Evolutionary conservation across 2,888 invertebrate species (phyloP), one percentile per base, ranked within the genome.

Genomic region (Cosmia trapezina): DNA sequence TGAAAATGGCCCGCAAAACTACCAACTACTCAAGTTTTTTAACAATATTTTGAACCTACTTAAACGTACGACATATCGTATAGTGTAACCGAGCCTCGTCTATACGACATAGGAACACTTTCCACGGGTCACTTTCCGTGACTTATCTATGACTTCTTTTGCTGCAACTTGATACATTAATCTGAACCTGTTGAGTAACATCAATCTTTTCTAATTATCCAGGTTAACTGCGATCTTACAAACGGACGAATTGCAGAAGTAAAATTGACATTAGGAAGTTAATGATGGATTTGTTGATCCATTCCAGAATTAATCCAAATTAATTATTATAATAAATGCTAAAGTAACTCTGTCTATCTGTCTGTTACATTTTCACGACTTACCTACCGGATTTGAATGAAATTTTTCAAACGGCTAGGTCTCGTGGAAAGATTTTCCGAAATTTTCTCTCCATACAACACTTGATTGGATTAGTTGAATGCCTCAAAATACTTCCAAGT

Each of bases 91-190:
- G 33, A 49, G 47, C 11, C 22, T 47, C 56, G 5, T 28, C n/a
- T 19, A 45, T 14, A 67, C 67, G 56, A 79, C 19, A 68, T 47
- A 51, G 74, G 78, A 74, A 78, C 64, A 79, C 74, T 79, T 77
- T 73, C 80, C 74, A 56, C 53, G 19, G 43, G 43, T 45, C n/a
- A 74, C 49, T 69, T 43, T 33, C 19, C 33, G 67, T 61, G 45
- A 68, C 54, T 68, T 77, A 59, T 70, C 68, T 63, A 60, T 49
- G 47, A 64, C 72, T 80, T 80, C 68, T 80, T 72, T 54, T 43
- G 56, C 51, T 54, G 17, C 54, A 11, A 54, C 70, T 8, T 49
- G 62, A 57, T 72, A 47, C 19, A 37, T 73, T 56, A 19, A 65
- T 51, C 1, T 33, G 37, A 65, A 53, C 49, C 22, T 45, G 14